phyloP scores from a whole-genome alignment of 2,113 vertebrate genomes.

The Pyxicephalus adspersus region DNA sequence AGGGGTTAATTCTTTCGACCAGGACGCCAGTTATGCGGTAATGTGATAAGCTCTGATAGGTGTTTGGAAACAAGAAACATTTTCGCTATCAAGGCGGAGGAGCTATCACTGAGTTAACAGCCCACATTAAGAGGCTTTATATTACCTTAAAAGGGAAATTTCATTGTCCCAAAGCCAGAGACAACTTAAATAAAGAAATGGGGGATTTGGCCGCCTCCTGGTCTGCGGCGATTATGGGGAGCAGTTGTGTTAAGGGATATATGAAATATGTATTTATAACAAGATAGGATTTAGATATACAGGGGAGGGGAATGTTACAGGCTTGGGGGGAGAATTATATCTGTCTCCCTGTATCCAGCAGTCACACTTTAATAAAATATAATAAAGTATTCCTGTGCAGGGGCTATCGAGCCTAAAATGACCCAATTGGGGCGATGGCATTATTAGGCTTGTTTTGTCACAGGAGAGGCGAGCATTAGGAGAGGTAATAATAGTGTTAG shows the following conservation, averaged over 20 bases:
- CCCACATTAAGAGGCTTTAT: background rate
- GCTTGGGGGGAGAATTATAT: background rate
- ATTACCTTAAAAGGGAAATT: slow-evolving; percentile 22
- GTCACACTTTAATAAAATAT: background rate
- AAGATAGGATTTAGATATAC: background rate
- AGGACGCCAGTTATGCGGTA: background rate
- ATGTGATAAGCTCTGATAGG: background rate
- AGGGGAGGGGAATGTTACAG: background rate
- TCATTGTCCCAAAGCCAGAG: too few relatives aligned
- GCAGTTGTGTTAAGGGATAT: background rate
- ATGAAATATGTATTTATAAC: background rate
- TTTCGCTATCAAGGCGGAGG: background rate
- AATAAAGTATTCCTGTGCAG: too few relatives aligned
- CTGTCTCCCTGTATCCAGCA: background rate
- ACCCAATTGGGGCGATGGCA: too few relatives aligned
- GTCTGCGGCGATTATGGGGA: background rate
- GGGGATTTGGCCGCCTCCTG: background rate
- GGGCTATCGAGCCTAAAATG: too few relatives aligned
- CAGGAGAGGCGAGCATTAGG: too few relatives aligned
- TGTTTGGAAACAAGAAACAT: slow-evolving; percentile 3
- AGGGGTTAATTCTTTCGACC: background rate
- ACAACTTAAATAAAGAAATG: background rate
- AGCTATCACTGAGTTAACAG: background rate
- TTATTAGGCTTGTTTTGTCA: too few relatives aligned
- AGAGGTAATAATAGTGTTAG: too few relatives aligned